Conservation (phyloP, 30 jellyfish, hydroid and myxozoan genomes). For the Aurelia sp. region DNA sequence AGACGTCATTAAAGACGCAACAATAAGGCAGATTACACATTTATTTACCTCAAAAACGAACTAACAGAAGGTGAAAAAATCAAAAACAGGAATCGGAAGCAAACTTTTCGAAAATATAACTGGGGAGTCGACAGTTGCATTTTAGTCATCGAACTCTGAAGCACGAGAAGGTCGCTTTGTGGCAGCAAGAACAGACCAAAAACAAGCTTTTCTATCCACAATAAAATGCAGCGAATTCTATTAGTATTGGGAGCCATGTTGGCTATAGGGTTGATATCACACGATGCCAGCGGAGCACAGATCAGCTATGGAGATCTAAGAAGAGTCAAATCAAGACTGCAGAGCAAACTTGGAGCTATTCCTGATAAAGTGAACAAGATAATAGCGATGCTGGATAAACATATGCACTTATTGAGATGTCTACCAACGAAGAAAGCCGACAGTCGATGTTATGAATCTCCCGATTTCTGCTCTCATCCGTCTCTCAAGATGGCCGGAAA, state of each 20-base stretch:
- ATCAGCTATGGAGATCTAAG: conserved; percentile 21
- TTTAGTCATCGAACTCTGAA: too few species aligned
- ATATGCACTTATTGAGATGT: conserved; percentile 43
- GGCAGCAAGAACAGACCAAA: too few species aligned
- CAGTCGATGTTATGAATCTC: conserved; percentile 54
- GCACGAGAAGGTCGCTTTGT: too few species aligned
- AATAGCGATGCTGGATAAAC: conserved; percentile 48
- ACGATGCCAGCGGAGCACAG: background rate
- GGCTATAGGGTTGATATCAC: background rate
- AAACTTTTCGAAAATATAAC: too few species aligned
- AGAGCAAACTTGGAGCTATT: conserved; percentile 16
- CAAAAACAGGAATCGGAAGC: too few species aligned
- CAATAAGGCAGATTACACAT: too few species aligned
- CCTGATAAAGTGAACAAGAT: conserved; percentile 29
- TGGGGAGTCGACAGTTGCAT: too few species aligned
- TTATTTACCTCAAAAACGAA: too few species aligned
- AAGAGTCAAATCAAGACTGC: conserved; percentile 20
- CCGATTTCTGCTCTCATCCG: conserved; percentile 51
- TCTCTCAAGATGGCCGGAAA: conserved; percentile 42
- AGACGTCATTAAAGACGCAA: too few species aligned
- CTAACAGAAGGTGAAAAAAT: too few species aligned
- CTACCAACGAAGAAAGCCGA: conserved; percentile 53
- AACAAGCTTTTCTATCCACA: too few species aligned
- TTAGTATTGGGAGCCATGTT: background rate
- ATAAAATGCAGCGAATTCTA: background rate